Percentiles rank a stretch among this genome's conserved stretches.
Conservation (phyloP, 2,113 vertebrate genomes). For the Atherinomorus stipes region DNA sequence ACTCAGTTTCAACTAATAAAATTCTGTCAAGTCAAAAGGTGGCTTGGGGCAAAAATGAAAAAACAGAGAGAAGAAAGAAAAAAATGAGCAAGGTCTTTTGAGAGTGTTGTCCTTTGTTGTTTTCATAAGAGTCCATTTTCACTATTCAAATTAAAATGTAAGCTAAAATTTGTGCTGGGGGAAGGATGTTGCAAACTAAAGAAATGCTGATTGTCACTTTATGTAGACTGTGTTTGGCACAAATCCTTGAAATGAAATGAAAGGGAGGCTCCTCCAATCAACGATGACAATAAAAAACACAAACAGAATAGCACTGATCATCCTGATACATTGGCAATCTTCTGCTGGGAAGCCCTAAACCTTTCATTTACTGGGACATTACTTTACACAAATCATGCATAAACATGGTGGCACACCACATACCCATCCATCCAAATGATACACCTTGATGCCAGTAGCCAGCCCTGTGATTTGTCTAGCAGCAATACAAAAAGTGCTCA, state of each 20-base stretch:
- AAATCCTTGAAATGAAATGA: too few relatives aligned
- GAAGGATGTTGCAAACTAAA: constrained; percentile 43
- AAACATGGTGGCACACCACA: too few relatives aligned
- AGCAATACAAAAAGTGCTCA: not conserved
- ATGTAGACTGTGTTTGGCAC: too few relatives aligned
- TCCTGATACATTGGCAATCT: too few relatives aligned
- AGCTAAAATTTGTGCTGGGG: not conserved
- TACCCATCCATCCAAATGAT: too few relatives aligned
- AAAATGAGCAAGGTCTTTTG: constrained; percentile 24
- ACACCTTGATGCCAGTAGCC: not conserved
- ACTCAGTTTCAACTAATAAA: constrained; percentile 42
- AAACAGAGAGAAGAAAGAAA: not conserved
- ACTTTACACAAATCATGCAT: too few relatives aligned
- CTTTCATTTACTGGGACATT: too few relatives aligned
- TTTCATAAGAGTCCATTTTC: constrained; percentile 39
- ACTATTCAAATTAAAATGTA: constrained; percentile 53
- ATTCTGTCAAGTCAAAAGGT: constrained; percentile 19
- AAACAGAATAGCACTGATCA: too few relatives aligned
- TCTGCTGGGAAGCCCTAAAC: too few relatives aligned
- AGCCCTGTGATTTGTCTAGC: too few relatives aligned
- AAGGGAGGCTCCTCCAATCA: too few relatives aligned
- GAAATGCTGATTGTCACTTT: constrained; percentile 41
- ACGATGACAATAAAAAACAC: too few relatives aligned
- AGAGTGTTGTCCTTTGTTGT: constrained; percentile 39
- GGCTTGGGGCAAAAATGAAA: constrained; percentile 24